phyloP scores from a whole-genome alignment of 2,113 vertebrate genomes.

The Aix galericulata region DNA sequence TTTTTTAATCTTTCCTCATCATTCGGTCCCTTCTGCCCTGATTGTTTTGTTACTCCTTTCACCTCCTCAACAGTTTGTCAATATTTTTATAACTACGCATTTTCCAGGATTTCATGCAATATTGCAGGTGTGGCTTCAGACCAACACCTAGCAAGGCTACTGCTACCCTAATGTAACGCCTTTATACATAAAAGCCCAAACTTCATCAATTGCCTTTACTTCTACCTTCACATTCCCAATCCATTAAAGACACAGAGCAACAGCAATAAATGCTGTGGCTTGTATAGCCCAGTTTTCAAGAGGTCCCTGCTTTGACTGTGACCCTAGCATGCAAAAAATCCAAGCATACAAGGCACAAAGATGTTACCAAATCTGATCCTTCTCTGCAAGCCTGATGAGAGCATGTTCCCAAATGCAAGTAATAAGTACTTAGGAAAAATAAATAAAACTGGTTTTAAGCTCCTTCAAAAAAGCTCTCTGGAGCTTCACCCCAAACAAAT shows the following conservation, averaged over 20 bases:
- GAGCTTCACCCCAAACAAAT: neutral
- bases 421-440: neutral
- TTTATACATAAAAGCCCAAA: neutral
- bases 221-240: neutral
- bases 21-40: constrained; percentile 41
- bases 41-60: constrained; percentile 48
- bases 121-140: neutral
- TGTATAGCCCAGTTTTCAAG: neutral
- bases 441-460: neutral
- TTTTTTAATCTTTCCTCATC: constrained; percentile 38
- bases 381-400: neutral
- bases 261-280: neutral
- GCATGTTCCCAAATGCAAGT: neutral
- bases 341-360: neutral
- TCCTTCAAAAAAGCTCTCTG: neutral
- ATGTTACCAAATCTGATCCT: neutral
- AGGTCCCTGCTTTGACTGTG: neutral
- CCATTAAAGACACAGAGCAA: neutral
- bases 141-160: neutral
- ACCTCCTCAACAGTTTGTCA: constrained; percentile 50
- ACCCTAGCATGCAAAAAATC: neutral
- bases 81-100: neutral
- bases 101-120: neutral
- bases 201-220: neutral
- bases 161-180: neutral